Conservation (phyloP, 2,888 invertebrate genomes). For the Lydus trimaculatus region DNA sequence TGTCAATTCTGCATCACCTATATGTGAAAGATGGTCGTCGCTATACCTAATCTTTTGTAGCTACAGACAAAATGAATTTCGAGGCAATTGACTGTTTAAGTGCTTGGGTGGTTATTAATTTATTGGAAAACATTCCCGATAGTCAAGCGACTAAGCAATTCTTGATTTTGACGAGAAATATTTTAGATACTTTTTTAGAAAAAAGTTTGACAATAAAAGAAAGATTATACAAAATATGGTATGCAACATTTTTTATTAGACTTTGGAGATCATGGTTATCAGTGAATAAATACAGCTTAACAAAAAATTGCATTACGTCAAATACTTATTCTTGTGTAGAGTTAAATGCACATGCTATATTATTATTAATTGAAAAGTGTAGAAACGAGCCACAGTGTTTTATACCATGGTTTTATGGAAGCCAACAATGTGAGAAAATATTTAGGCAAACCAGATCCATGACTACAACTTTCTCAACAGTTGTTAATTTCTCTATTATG, state of each 20-base stretch:
- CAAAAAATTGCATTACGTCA: conserved; percentile 23
- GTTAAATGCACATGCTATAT: conserved; percentile 27
- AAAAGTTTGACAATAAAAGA: conserved; percentile 11
- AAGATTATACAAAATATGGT: conserved; percentile 20
- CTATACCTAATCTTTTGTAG: not conserved
- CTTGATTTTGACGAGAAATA: conserved; percentile 15
- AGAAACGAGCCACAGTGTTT: conserved; percentile 14
- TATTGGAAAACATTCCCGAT: conserved; percentile 7
- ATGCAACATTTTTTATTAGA: conserved; percentile 13
- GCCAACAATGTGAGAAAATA: conserved; percentile 31
- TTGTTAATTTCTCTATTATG: conserved; percentile 25
- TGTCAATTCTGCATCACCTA: too few relatives aligned
- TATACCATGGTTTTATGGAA: conserved; percentile 23
- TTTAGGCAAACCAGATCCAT: conserved; percentile 29
- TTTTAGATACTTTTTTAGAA: conserved; percentile 18
- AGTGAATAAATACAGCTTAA: not conserved
- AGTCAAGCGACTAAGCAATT: conserved; percentile 10
- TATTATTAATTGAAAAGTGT: conserved; percentile 17
- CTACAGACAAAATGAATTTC: conserved; percentile 27
- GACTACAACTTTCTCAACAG: conserved; percentile 28
- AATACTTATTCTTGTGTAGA: conserved; percentile 20
- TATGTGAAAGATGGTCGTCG: too few relatives aligned
- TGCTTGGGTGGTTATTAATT: not conserved
- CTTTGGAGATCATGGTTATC: conserved; percentile 18
- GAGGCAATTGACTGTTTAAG: conserved; percentile 20